Percentiles rank a stretch among this genome's conserved stretches.
Conservation (phyloP, 2,888 invertebrate species). For the Teleiodes luculella region DNA sequence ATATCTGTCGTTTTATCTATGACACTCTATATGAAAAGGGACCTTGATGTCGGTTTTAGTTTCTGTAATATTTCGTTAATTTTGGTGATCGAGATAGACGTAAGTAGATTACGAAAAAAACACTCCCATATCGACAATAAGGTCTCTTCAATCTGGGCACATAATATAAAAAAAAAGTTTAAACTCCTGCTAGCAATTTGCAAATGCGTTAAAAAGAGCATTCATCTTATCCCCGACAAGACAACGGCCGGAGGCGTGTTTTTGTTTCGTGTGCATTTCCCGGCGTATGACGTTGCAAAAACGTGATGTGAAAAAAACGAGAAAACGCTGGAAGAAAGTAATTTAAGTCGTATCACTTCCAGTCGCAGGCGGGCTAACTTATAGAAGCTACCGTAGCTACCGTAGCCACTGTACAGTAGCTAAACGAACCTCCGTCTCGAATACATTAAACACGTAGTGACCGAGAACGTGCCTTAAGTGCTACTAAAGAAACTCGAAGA, state of each 20-base stretch:
- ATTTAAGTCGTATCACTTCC: conserved; percentile 41
- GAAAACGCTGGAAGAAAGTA: conserved; percentile 38
- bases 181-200: not conserved
- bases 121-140: too few relatives aligned
- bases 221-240: conserved; percentile 2
- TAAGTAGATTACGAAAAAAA: too few relatives aligned
- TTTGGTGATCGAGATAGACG: too few relatives aligned
- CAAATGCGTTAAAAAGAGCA: conserved; percentile 6
- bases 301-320: conserved; percentile 9
- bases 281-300: conserved; percentile 27
- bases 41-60: too few relatives aligned
- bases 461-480: conserved; percentile 25
- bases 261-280: conserved; percentile 32
- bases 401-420: too few relatives aligned
- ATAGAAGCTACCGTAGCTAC: not conserved
- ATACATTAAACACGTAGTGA: conserved; percentile 42
- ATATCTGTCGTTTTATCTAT: too few relatives aligned
- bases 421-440: conserved; percentile 33
- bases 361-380: conserved; percentile 25
- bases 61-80: too few relatives aligned
- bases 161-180: too few relatives aligned
- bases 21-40: too few relatives aligned
- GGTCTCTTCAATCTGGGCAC: too few relatives aligned
- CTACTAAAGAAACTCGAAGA: not conserved
- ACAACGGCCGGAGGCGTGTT: conserved; percentile 20